These are phyloP conservation scores for Resseliella maxima DNA, from an alignment of 2,888 invertebrate genomes.

Conservation along the genomic window DNA sequence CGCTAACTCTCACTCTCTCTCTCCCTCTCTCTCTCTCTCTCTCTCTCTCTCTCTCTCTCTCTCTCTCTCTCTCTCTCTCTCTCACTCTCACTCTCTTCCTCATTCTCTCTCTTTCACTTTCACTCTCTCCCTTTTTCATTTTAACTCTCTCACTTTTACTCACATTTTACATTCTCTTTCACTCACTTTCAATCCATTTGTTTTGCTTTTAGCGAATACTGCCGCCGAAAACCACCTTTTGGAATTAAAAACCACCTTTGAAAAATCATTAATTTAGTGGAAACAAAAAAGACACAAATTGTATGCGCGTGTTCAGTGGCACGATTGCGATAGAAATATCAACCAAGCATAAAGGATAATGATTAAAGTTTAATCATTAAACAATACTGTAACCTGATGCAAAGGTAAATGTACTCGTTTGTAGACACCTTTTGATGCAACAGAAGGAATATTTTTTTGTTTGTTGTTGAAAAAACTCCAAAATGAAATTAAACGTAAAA, in stretches of 20 bases:
- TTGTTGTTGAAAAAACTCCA: neutral
- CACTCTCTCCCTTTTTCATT: neutral
- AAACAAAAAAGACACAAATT: neutral
- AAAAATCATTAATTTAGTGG: conserved; percentile 24
- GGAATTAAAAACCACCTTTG: conserved; percentile 37
- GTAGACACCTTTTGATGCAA: neutral
- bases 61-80: neutral
- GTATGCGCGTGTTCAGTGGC: conserved; percentile 14
- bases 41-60: neutral
- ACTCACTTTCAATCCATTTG: neutral
- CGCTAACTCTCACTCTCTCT: no score
- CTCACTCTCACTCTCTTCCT: neutral
- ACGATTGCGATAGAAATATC: neutral
- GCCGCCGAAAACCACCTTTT: neutral
- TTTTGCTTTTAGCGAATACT: neutral
- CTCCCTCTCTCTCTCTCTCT: no score
- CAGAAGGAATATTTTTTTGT: neutral
- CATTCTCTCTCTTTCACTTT: neutral
- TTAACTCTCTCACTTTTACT: no score
- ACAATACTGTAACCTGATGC: conserved; percentile 31
- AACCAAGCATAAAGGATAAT: conserved; percentile 46
- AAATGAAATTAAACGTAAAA: conserved; percentile 13
- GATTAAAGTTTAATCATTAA: conserved; percentile 44
- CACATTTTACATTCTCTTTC: neutral
- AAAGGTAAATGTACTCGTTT: conserved; percentile 24